Conservation (phyloP, 2,797 vertebrate genomes). For the Oreortyx pictus region DNA sequence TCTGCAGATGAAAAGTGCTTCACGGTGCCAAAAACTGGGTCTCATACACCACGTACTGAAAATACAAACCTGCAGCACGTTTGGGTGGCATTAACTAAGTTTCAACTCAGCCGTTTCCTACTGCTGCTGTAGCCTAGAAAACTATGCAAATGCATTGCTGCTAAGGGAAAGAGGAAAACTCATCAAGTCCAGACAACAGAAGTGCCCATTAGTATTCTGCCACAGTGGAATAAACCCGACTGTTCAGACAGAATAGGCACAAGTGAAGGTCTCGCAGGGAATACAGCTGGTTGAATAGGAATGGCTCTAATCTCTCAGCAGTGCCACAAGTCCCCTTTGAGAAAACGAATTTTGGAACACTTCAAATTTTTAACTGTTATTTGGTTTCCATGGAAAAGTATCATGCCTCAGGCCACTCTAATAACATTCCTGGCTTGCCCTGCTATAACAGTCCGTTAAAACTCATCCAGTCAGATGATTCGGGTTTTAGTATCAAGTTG, state of each 20-base stretch:
- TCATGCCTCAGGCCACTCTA: constrained; percentile 2
- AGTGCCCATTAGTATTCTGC: not conserved
- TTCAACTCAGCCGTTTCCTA: not conserved
- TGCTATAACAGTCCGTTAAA: constrained; percentile 48
- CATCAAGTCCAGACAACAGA: constrained; percentile 26
- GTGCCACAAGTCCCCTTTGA: constrained; percentile 36
- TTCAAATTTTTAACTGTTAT: constrained; percentile 23
- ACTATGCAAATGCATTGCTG: not conserved
- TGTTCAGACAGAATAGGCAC: not conserved
- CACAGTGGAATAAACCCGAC: not conserved
- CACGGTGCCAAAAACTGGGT: not conserved
- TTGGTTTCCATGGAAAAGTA: constrained; percentile 10
- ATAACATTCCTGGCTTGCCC: constrained; percentile 43
- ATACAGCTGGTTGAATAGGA: not conserved
- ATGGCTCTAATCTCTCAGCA: not conserved
- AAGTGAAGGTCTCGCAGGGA: not conserved
- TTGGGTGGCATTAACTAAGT: not conserved
- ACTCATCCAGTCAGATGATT: constrained; percentile 41
- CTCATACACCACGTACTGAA: not conserved
- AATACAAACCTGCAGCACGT: not conserved
- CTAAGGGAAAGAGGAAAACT: not conserved
- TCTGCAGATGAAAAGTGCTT: not conserved
- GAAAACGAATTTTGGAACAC: constrained; percentile 40
- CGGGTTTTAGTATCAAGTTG: constrained; percentile 58
- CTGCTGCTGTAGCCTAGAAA: constrained; percentile 6